phyloP scores from a whole-genome alignment of 30 jellyfish, hydroid and myxozoan genomes.

The Mastigias papua region DNA sequence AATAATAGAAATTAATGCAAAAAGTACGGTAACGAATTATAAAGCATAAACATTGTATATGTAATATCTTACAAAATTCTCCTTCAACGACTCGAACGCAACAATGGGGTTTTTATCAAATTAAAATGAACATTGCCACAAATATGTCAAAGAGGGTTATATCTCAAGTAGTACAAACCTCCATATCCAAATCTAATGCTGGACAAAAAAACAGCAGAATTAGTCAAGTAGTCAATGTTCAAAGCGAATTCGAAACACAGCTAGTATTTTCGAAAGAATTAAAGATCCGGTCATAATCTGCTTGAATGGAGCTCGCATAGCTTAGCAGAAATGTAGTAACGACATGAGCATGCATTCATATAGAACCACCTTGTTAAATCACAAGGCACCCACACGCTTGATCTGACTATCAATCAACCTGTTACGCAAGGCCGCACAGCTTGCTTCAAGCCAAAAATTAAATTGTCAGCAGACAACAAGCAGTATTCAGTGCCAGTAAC shows the following conservation, averaged over 20 bases:
- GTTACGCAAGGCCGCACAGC: conserved; percentile 71
- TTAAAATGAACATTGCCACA: too few relatives aligned
- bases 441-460: conserved; percentile 4
- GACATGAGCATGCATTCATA: conserved; percentile 48
- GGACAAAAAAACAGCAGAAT: too few relatives aligned
- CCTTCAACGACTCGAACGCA: too few relatives aligned
- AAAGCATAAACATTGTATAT: too few relatives aligned
- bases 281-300: neutral
- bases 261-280: neutral
- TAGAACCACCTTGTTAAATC: conserved; percentile 77
- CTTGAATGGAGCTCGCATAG: conserved; percentile 56
- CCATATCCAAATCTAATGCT: too few relatives aligned
- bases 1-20: too few relatives aligned
- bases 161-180: too few relatives aligned
- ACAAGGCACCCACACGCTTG: conserved; percentile 61
- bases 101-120: too few relatives aligned
- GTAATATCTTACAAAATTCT: too few relatives aligned
- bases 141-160: too few relatives aligned
- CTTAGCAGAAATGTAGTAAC: conserved; percentile 55
- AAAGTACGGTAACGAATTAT: too few relatives aligned
- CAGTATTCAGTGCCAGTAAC: neutral
- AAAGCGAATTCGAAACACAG: neutral
- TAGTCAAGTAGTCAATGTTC: too few relatives aligned
- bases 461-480: neutral
- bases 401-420: conserved; percentile 42